Conservation (phyloP, 35 echinoderm and acorn worm genomes). For the Heliocidaris tuberculata region DNA sequence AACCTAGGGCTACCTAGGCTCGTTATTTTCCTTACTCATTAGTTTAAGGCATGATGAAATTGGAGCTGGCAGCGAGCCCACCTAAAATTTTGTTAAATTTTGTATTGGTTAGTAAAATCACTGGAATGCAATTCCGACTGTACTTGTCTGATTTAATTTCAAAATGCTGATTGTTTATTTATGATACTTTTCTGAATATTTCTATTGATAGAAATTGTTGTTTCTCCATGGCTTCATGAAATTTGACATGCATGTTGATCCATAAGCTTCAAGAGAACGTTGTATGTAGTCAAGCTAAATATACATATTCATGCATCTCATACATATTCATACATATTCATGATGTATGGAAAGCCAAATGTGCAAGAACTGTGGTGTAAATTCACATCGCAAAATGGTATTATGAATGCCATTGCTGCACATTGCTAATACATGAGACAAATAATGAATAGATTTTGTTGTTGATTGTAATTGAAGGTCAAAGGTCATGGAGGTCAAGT, state of each 20-base stretch:
- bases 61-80: neutral
- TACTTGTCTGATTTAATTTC: neutral
- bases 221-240: neutral
- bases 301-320: neutral
- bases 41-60: constrained; percentile 72
- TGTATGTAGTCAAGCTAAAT: neutral
- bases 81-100: neutral
- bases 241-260: neutral
- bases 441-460: no score
- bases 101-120: neutral
- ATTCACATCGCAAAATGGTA: no score
- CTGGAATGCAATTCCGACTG: neutral
- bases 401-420: no score
- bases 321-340: neutral
- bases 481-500: no score
- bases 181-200: neutral
- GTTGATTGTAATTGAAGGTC: no score
- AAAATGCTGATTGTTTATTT: neutral
- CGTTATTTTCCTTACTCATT: constrained; percentile 94
- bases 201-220: neutral
- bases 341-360: neutral
- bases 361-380: no score
- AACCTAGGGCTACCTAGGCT: constrained; percentile 73
- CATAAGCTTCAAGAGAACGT: neutral
- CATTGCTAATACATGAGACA: no score